Evolutionary conservation across 2,888 invertebrate species (phyloP).

Genomic region (Clepsis dumicolana): DNA sequence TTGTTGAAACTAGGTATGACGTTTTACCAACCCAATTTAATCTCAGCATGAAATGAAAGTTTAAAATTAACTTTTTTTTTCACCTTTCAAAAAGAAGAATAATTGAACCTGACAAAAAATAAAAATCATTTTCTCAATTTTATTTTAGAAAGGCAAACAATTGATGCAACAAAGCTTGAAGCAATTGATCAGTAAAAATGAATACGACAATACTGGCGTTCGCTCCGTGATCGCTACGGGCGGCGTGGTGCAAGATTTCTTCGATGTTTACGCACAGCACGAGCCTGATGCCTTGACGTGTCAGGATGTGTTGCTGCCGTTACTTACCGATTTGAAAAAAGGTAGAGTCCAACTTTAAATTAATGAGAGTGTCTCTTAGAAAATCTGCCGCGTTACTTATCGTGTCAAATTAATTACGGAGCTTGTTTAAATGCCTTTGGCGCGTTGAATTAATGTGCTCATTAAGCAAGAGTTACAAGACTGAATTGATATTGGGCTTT

Average conservation of each 20-base stretch:
- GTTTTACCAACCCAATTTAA: too few relatives aligned
- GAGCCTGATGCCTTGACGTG: slow-evolving; percentile 73
- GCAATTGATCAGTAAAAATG: slow-evolving; percentile 58
- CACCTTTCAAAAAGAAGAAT: too few relatives aligned
- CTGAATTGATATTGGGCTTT: not conserved
- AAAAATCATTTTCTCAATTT: slow-evolving; percentile 34
- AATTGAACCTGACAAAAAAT: too few relatives aligned
- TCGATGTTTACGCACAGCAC: slow-evolving; percentile 64
- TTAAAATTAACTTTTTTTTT: too few relatives aligned
- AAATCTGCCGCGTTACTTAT: not conserved
- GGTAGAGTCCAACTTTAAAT: slow-evolving; percentile 54
- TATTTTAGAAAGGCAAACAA: slow-evolving; percentile 73
- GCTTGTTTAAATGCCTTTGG: not conserved
- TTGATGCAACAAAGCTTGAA: slow-evolving; percentile 72
- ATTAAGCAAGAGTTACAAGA: not conserved
- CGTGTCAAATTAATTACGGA: not conserved
- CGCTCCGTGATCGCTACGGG: slow-evolving; percentile 71
- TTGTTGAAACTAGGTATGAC: too few relatives aligned
- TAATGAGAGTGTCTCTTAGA: not conserved
- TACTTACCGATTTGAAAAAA: slow-evolving; percentile 70
- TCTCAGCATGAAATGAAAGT: too few relatives aligned
- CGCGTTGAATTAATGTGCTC: not conserved
- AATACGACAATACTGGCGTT: slow-evolving; percentile 58
- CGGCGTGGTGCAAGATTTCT: slow-evolving; percentile 67
- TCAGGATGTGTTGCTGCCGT: slow-evolving; percentile 58